A percentile compares a stretch with the other conserved stretches of the same genome.
These are phyloP conservation scores for Parelbella ahira DNA, from an alignment of 2,888 invertebrate genomes.

Conservation along the genomic window DNA sequence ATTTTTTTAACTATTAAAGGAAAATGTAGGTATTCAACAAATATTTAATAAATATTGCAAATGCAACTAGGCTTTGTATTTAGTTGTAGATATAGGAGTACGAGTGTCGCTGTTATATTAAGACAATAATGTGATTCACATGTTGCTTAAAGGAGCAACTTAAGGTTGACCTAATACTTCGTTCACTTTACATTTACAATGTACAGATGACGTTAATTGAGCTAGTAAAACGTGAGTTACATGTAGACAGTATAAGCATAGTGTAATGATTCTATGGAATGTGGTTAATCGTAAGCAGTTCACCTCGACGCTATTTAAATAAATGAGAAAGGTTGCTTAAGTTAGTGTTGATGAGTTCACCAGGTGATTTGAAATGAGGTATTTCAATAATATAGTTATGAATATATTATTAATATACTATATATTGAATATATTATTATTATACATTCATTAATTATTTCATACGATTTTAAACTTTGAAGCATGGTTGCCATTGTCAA, in stretches of 20 bases:
- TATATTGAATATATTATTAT: too few relatives aligned
- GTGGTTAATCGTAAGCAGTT: conserved; percentile 39
- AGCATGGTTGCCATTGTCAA: too few relatives aligned
- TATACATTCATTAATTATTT: too few relatives aligned
- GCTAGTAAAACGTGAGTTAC: conserved; percentile 20
- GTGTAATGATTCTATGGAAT: conserved; percentile 27
- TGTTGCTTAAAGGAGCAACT: conserved; percentile 1
- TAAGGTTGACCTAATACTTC: conserved; percentile 3
- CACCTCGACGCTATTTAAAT: conserved; percentile 54
- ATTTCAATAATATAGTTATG: conserved; percentile 3
- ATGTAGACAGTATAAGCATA: conserved; percentile 5
- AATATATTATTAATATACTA: neutral
- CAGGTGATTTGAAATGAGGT: conserved; percentile 4
- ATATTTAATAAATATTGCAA: too few relatives aligned
- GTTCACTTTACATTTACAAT: conserved; percentile 7
- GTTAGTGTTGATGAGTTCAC: conserved; percentile 43
- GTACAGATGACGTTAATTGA: conserved; percentile 9
- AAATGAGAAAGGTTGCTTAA: conserved; percentile 54
- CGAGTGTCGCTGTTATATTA: too few relatives aligned
- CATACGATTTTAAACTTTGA: too few relatives aligned
- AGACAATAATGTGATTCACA: too few relatives aligned
- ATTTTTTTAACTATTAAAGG: too few relatives aligned
- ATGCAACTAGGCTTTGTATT: too few relatives aligned
- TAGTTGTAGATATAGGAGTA: too few relatives aligned
- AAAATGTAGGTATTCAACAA: too few relatives aligned